These are phyloP conservation scores for Australoheros facetus DNA, from an alignment of 2,797 vertebrate genomes.

Conservation along the genomic window DNA sequence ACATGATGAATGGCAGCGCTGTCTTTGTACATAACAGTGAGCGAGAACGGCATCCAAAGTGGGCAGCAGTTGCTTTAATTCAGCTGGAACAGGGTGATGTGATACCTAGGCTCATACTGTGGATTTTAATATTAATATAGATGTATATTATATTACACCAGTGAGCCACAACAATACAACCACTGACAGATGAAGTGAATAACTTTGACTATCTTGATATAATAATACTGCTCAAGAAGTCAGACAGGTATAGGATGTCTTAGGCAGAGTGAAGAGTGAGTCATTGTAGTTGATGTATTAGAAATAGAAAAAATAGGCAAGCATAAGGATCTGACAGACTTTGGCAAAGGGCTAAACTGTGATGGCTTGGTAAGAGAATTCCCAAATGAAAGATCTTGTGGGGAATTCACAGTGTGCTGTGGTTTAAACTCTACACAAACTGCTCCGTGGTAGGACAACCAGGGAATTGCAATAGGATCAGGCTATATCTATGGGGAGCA, in stretches of 20 bases:
- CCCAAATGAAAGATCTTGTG: background rate
- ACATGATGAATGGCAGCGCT: background rate
- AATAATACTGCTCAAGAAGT: background rate
- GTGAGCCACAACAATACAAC: background rate
- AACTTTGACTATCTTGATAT: background rate
- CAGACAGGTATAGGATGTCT: background rate
- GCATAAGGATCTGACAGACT: background rate
- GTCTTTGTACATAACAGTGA: background rate
- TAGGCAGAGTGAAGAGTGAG: background rate
- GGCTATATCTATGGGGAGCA: background rate
- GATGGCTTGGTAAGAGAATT: background rate
- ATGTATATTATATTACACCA: conserved; percentile 47
- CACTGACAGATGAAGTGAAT: background rate
- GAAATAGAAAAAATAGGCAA: background rate
- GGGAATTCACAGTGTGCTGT: background rate
- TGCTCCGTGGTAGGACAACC: background rate
- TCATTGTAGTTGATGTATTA: background rate
- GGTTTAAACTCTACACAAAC: background rate
- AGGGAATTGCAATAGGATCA: background rate
- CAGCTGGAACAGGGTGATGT: background rate
- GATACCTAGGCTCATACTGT: conserved; percentile 15
- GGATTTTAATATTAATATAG: conserved; percentile 36
- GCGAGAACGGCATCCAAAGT: background rate
- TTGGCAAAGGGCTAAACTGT: background rate
- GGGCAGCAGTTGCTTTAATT: conserved; percentile 25